phyloP scores from a whole-genome alignment of 2,113 vertebrate genomes.

The Mungos mungo region DNA sequence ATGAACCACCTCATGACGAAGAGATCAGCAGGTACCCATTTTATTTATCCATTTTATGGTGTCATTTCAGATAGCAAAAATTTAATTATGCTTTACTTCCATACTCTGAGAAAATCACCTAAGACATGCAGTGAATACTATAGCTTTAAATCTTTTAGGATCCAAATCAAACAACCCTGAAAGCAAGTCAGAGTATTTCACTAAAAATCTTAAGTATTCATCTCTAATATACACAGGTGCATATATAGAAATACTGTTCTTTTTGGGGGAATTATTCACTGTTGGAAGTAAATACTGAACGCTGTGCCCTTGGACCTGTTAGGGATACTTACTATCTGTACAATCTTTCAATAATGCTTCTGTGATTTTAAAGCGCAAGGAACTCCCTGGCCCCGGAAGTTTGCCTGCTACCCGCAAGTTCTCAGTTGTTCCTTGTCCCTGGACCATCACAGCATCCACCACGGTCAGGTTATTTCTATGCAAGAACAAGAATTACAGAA shows the following conservation, averaged over 20 bases:
- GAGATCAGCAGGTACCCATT: background rate
- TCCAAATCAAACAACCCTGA: conserved; percentile 20
- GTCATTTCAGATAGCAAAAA: background rate
- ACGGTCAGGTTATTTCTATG: conserved; percentile 97
- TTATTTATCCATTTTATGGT: background rate
- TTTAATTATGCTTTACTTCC: conserved; percentile 26
- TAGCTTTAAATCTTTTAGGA: background rate
- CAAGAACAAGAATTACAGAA: conserved; percentile 47
- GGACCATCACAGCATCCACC: conserved; percentile 92
- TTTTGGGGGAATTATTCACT: background rate
- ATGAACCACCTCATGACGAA: background rate
- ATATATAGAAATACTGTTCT: background rate
- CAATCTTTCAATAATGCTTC: conserved; percentile 97
- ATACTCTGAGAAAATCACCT: background rate
- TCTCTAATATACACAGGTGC: background rate
- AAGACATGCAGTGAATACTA: background rate
- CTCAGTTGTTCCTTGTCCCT: conserved; percentile 95
- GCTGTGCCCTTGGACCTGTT: too few species aligned
- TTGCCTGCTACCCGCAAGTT: conserved; percentile 94
- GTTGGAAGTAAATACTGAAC: background rate
- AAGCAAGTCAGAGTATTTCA: background rate
- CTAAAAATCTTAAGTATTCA: background rate
- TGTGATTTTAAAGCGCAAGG: conserved; percentile 98
- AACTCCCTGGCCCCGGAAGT: conserved; percentile 92
- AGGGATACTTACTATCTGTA: conserved; percentile 92